Evolutionary conservation across 2,113 vertebrate species (phyloP).

Genomic region (Caranx melampygus): DNA sequence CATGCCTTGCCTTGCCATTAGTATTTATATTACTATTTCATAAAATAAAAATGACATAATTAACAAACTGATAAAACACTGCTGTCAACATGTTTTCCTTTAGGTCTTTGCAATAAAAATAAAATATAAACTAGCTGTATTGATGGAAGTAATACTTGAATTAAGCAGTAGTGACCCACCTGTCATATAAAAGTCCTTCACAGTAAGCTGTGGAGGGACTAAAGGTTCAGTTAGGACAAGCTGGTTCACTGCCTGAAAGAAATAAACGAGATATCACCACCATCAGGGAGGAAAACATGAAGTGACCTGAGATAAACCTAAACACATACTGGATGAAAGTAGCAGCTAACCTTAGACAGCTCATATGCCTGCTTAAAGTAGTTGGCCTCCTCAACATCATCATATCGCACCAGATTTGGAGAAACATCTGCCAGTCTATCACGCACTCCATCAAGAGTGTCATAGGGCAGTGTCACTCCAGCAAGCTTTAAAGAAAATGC

Average conservation of each 20-base stretch:
- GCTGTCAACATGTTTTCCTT: neutral
- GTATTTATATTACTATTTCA: no score
- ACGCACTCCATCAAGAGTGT: slow-evolving; percentile 88
- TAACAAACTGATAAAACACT: neutral
- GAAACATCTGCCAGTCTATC: slow-evolving; percentile 90
- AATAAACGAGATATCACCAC: slow-evolving; percentile 36
- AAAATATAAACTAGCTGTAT: neutral
- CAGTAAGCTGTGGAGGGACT: slow-evolving; percentile 91
- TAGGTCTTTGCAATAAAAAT: slow-evolving; percentile 2
- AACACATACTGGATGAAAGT: slow-evolving; percentile 16
- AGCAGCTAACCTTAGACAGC: slow-evolving; percentile 88
- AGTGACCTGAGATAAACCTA: slow-evolving; percentile 18
- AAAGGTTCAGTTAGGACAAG: slow-evolving; percentile 89
- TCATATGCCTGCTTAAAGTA: slow-evolving; percentile 93
- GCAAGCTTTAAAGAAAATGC: slow-evolving; percentile 82
- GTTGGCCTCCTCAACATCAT: slow-evolving; percentile 93
- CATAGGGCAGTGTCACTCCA: slow-evolving; percentile 90
- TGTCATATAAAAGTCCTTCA: slow-evolving; percentile 98
- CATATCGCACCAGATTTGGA: slow-evolving; percentile 92
- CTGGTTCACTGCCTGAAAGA: slow-evolving; percentile 88
- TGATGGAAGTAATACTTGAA: neutral
- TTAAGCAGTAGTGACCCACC: slow-evolving; percentile 75
- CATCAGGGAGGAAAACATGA: neutral
- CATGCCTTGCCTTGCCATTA: no score
- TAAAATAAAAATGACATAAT: neutral